phyloP scores from a whole-genome alignment of 2,797 vertebrate species.

The Cynopterus sphinx region DNA sequence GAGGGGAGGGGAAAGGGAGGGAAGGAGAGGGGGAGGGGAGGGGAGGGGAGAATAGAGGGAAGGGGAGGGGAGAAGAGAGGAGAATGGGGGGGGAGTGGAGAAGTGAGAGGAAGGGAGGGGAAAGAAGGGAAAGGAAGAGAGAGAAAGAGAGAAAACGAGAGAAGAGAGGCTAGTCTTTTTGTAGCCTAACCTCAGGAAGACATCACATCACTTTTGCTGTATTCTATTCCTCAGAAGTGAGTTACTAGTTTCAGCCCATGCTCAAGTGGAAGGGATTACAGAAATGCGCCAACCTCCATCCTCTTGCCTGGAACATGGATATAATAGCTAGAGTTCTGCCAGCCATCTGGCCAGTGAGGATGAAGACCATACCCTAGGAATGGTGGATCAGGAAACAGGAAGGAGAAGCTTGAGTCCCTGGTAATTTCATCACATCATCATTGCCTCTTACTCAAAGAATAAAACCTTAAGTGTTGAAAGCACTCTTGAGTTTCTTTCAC shows the following conservation, averaged over 20 bases:
- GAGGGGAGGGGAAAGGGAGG: rapidly evolving
- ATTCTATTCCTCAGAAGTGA: neutral
- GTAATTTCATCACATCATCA: neutral
- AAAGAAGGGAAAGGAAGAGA: too few relatives aligned
- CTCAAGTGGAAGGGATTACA: neutral
- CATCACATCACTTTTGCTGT: neutral
- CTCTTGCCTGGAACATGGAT: neutral
- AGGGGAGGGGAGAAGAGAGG: too few relatives aligned
- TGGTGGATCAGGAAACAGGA: neutral
- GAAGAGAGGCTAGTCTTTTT: neutral
- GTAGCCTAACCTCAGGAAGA: neutral
- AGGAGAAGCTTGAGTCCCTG: neutral
- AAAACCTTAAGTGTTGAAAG: neutral
- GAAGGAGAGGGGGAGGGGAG: too few relatives aligned
- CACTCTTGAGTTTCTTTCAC: neutral
- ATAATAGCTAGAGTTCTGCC: neutral
- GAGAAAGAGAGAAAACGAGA: neutral
- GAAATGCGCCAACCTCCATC: neutral
- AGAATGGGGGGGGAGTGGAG: neutral
- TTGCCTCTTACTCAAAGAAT: conserved; percentile 27
- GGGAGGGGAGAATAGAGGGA: too few relatives aligned
- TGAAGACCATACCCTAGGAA: neutral
- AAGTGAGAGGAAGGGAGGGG: too few relatives aligned
- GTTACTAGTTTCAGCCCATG: neutral
- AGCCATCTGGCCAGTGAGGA: neutral